Percentiles rank a stretch among this genome's conserved stretches.
Evolutionary conservation across 2,113 vertebrate genomes (phyloP).

Genomic region (Chitala chitala): DNA sequence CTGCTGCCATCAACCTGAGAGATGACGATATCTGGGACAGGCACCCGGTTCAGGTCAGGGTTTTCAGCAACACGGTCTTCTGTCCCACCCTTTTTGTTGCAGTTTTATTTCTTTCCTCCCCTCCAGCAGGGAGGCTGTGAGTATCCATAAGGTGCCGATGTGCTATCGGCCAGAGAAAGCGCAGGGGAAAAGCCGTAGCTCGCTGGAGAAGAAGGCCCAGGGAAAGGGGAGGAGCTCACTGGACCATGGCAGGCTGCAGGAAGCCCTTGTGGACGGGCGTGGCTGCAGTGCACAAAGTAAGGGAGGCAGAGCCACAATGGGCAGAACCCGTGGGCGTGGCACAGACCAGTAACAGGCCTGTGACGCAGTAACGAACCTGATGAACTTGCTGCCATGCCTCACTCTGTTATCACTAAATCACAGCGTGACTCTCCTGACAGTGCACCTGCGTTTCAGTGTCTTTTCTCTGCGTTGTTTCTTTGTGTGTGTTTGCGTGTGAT

Average conservation of each 20-base stretch:
- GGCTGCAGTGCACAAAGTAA: slow-evolving; percentile 76
- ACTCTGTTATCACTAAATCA: no score
- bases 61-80: not conserved
- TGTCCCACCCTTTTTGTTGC: not conserved
- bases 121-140: slow-evolving; percentile 75
- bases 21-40: no score
- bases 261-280: slow-evolving; percentile 82
- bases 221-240: slow-evolving; percentile 77
- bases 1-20: no score
- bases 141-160: slow-evolving; percentile 81
- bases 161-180: slow-evolving; percentile 87
- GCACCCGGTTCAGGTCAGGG: no score
- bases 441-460: no score
- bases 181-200: slow-evolving; percentile 77
- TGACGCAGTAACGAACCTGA: no score
- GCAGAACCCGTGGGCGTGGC: no score
- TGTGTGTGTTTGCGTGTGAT: slow-evolving; percentile 1
- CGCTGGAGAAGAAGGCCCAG: slow-evolving; percentile 83
- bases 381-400: no score
- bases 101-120: slow-evolving; percentile 24
- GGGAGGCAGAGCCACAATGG: slow-evolving; percentile 35
- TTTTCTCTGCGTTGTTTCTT: not conserved
- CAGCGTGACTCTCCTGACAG: no score
- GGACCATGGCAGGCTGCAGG: slow-evolving; percentile 30
- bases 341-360: no score